These are phyloP conservation scores for Siphlonurus alternatus DNA, from an alignment of 2,888 invertebrate species.

Conservation along the genomic window DNA sequence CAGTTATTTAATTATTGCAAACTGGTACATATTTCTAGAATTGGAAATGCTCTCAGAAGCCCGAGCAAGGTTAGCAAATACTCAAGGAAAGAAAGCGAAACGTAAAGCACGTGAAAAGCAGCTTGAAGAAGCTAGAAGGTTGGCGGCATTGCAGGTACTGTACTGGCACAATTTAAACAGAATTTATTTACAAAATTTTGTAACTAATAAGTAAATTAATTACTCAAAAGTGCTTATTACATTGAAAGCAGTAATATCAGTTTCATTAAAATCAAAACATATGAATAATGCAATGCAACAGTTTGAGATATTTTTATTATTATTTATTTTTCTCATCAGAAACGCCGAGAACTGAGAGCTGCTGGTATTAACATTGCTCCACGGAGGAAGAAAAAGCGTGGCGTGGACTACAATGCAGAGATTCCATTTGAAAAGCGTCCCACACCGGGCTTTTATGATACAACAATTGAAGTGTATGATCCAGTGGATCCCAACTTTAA, in stretches of 20 bases:
- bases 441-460: slow-evolving; percentile 87
- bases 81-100: slow-evolving; percentile 89
- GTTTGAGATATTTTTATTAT: no score
- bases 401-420: slow-evolving; percentile 94
- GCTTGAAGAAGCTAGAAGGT: slow-evolving; percentile 86
- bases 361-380: slow-evolving; percentile 64
- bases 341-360: slow-evolving; percentile 90
- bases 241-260: no score
- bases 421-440: slow-evolving; percentile 95
- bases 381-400: slow-evolving; percentile 42
- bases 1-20: slow-evolving; percentile 4
- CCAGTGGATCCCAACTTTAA: slow-evolving; percentile 82
- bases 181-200: neutral
- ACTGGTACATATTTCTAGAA: slow-evolving; percentile 36
- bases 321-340: slow-evolving; percentile 25
- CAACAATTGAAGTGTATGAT: slow-evolving; percentile 73
- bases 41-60: slow-evolving; percentile 99
- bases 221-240: no score
- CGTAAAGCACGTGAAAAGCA: slow-evolving; percentile 95
- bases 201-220: no score
- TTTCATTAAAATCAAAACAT: no score
- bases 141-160: slow-evolving; percentile 72
- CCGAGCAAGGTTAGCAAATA: slow-evolving; percentile 93
- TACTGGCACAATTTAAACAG: neutral
- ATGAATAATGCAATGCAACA: no score